Conservation (phyloP, 2,888 invertebrate species). For the Argyra leucocephala region DNA sequence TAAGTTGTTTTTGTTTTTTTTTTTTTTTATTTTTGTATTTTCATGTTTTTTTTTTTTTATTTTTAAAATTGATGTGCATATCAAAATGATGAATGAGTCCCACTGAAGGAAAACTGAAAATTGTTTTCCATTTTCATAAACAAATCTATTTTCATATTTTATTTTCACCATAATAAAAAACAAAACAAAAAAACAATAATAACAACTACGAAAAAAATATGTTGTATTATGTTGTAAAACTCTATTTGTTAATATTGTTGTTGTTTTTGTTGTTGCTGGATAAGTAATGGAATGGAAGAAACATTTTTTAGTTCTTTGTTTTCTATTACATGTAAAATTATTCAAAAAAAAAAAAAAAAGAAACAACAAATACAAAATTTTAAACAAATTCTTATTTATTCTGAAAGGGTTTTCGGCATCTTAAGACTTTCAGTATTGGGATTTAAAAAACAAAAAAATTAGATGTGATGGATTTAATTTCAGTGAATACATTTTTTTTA, state of each 20-base stretch:
- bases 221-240: neutral
- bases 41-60: neutral
- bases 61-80: neutral
- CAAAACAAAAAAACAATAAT: too few relatives aligned
- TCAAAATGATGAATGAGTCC: neutral
- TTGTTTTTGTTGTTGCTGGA: neutral
- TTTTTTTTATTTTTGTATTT: too few relatives aligned
- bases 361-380: too few relatives aligned
- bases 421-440: too few relatives aligned
- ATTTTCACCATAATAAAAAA: neutral
- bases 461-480: too few relatives aligned
- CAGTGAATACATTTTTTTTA: too few relatives aligned
- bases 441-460: too few relatives aligned
- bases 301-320: neutral
- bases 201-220: neutral
- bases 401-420: too few relatives aligned
- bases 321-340: neutral
- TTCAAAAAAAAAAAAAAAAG: too few relatives aligned
- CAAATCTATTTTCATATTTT: slow-evolving; percentile 4
- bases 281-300: slow-evolving; percentile 1
- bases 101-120: slow-evolving; percentile 1
- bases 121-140: slow-evolving; percentile 6
- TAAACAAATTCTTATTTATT: too few relatives aligned
- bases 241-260: neutral
- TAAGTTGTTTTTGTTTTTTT: neutral